phyloP scores from a whole-genome alignment of 2,888 invertebrate species.

The Pantelozetes paolii region DNA sequence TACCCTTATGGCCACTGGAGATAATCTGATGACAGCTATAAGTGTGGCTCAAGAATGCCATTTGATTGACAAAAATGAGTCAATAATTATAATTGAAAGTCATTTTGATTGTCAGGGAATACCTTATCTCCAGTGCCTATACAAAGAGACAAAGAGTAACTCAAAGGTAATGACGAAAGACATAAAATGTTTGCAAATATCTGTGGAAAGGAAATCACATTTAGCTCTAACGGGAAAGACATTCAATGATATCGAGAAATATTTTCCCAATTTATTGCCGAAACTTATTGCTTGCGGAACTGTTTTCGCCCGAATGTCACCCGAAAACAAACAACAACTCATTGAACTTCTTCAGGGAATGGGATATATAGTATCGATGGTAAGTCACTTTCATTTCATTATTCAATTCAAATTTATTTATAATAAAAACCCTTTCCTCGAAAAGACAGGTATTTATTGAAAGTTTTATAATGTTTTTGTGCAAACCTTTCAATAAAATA shows the following conservation, averaged over 20 bases:
- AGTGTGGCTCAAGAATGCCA: constrained; percentile 83
- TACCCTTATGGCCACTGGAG: constrained; percentile 60
- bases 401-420: background rate
- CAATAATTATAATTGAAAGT: constrained; percentile 58
- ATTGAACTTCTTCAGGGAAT: constrained; percentile 53
- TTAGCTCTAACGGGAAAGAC: constrained; percentile 62
- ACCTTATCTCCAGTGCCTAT: constrained; percentile 59
- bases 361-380: constrained; percentile 66
- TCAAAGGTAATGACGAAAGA: background rate
- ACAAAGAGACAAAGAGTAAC: constrained; percentile 61
- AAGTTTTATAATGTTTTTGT: background rate
- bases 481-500: background rate
- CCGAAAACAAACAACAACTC: constrained; percentile 55
- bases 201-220: constrained; percentile 50
- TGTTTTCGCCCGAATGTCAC: constrained; percentile 73
- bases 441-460: constrained; percentile 7
- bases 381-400: background rate
- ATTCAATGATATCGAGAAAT: constrained; percentile 66
- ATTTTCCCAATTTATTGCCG: constrained; percentile 67
- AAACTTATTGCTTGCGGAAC: constrained; percentile 64
- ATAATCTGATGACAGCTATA: constrained; percentile 86
- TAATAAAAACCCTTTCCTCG: too few relatives aligned
- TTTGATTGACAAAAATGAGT: constrained; percentile 57
- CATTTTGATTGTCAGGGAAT: constrained; percentile 48
- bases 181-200: background rate